phyloP scores from a whole-genome alignment of 2,113 vertebrate species.

The Monarcha castaneiventris region DNA sequence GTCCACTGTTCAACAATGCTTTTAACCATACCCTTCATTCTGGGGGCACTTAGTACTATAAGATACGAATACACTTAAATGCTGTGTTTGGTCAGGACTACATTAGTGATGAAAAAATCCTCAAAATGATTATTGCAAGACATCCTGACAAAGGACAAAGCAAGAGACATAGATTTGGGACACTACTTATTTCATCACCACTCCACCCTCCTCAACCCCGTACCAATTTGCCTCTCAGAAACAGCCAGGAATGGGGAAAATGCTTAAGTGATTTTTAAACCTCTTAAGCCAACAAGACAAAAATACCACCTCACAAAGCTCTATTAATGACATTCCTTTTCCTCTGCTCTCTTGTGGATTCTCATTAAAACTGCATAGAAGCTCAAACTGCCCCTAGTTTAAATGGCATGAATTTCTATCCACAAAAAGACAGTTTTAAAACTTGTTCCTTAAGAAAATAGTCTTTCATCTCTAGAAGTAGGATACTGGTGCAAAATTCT shows the following conservation, averaged over 20 bases:
- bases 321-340: neutral
- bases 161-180: neutral
- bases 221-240: neutral
- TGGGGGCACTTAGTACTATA: neutral
- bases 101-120: neutral
- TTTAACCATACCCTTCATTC: neutral
- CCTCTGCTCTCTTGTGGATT: slow-evolving; percentile 19
- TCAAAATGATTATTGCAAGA: neutral
- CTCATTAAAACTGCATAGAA: neutral
- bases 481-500: neutral
- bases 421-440: neutral
- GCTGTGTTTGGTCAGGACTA: neutral
- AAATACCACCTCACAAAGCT: neutral
- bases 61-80: neutral
- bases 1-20: neutral
- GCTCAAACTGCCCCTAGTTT: neutral
- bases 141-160: neutral
- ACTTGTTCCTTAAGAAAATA: neutral
- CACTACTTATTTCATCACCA: neutral
- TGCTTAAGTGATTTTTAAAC: neutral
- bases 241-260: neutral
- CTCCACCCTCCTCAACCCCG: rapidly evolving
- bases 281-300: neutral
- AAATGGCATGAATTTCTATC: neutral
- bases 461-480: neutral